Evolutionary conservation across 1,140 invertebrate genomes (phyloP).

Genomic region (Cydia splendana): DNA sequence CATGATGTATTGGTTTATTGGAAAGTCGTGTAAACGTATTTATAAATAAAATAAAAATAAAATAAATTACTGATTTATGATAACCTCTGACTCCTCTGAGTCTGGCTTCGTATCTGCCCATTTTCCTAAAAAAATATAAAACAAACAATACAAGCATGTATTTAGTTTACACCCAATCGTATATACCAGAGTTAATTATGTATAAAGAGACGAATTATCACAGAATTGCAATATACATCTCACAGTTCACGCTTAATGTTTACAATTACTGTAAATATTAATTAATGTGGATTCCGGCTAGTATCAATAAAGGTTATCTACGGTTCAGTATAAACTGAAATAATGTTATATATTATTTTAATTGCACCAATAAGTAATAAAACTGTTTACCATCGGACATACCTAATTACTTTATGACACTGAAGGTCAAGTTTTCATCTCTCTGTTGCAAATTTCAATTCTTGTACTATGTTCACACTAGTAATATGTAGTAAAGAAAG

Average conservation of each 20-base stretch:
- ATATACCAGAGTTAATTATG: no score
- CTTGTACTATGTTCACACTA: no score
- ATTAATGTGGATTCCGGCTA: not conserved
- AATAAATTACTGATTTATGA: no score
- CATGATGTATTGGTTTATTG: no score
- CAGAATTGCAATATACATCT: not conserved
- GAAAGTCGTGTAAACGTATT: no score
- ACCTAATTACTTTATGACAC: not conserved
- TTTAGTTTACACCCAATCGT: no score
- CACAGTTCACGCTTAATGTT: not conserved
- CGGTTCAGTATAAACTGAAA: slow-evolving; percentile 10
- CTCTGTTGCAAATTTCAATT: not conserved
- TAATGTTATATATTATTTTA: not conserved
- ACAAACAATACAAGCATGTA: no score
- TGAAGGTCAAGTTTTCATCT: not conserved
- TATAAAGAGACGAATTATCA: not conserved
- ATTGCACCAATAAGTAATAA: not conserved
- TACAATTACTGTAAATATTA: slow-evolving; percentile 1
- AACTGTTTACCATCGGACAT: not conserved
- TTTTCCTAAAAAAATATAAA: no score
- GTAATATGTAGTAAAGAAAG: no score
- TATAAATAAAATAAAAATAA: no score
- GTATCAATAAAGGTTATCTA: slow-evolving; percentile 6
- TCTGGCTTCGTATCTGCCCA: no score
- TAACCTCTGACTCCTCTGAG: no score